These are phyloP conservation scores for Bubalus kerabau DNA, from an alignment of 2,113 vertebrate genomes.

Conservation along the genomic window DNA sequence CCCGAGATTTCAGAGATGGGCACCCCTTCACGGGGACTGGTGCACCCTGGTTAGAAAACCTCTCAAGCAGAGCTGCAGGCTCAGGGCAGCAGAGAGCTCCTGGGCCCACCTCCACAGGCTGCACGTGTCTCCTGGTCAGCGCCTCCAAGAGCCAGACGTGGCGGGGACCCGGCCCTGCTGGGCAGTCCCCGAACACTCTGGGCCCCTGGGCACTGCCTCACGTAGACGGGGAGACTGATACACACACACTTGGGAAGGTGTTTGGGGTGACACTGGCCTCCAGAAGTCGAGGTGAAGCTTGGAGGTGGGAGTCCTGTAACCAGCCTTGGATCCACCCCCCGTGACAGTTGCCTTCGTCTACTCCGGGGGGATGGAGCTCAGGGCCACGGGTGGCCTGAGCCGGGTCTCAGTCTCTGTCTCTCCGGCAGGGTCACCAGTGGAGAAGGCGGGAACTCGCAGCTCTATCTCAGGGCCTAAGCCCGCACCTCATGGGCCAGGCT, in stretches of 20 bases:
- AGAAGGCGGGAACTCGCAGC: fast-evolving
- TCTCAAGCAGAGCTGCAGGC: not conserved
- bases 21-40: not conserved
- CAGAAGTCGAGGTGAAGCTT: not conserved
- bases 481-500: not conserved
- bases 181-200: not conserved
- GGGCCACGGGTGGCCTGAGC: fast-evolving
- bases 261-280: not conserved
- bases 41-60: not conserved
- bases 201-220: not conserved
- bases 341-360: fast-evolving
- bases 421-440: fast-evolving
- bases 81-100: too few relatives aligned
- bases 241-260: fast-evolving
- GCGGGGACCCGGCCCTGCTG: not conserved
- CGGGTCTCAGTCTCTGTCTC: fast-evolving
- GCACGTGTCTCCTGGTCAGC: fast-evolving
- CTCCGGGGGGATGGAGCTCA: not conserved
- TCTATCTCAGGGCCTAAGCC: not conserved
- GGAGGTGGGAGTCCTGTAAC: not conserved
- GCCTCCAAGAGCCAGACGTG: not conserved
- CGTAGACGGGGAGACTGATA: fast-evolving
- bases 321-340: not conserved
- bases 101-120: not conserved
- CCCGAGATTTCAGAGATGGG: not conserved